Base-by-base conservation (phyloP, 2,797 vertebrate species). In the Cephalopachus bancanus region DNA sequence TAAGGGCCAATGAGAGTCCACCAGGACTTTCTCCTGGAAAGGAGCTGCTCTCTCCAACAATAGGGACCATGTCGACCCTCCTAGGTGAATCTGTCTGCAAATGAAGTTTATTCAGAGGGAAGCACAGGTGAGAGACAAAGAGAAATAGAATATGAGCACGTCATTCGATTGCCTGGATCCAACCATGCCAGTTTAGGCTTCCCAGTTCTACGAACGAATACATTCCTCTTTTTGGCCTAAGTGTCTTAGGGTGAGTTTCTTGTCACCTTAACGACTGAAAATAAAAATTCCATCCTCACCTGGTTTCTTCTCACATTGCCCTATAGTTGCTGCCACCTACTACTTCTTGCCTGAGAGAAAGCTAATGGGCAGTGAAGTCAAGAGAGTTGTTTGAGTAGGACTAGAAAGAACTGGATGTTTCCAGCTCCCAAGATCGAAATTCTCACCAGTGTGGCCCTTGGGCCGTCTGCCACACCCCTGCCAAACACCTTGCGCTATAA, bases 121-220 rank as follows among this genome's bases (percentile, higher is more conserved):
- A 76, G 60, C 7, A 9, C 57, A 60, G 51, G 55, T 74, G 75
- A 65, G 28, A 49, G 33, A 65, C 0, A 57, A 24, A 5, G 3
- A 78, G n/a, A 89, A n/a, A 60, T 1, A n/a, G 3, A 57, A 74
- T 55, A n/a, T 0, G 7, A 33, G 8, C 10, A 3, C 0, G 17
- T 44, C 83, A 28, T 14, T 33, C 24, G 67, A 62, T 74, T 37
- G 30, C 26, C 12, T 5, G 22, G 8, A 22, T 33, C 78, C 19
- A 59, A 65, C 17, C 14, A 7, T 10, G 14, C 15, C 44, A 59
- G 30, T 24, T 60, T n/a, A 15, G 8, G 30, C 14, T 76, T 79
- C 20, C 67, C 8, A 15, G 16, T 60, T 75, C 53, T 2, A 3
- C 55, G 51, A 89, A 33, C 7, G 8, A 20, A 49, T 37, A 20